Base-by-base conservation (phyloP, 2,888 invertebrate genomes). In the Gnatocerus cornutus region DNA sequence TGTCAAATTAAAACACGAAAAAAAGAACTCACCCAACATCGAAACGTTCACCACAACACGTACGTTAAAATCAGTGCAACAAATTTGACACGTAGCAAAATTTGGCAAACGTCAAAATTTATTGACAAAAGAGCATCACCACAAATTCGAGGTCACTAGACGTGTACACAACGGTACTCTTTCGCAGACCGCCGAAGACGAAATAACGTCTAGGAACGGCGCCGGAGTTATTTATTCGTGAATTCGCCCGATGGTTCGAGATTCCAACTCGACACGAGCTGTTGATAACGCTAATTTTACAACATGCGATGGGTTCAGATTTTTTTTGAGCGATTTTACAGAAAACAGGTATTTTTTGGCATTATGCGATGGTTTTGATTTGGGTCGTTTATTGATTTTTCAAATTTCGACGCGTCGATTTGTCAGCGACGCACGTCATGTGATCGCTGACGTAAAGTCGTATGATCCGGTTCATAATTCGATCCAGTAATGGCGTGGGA, bases 401-500 rank as follows among this genome's bases (percentile, higher is more conserved):
- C 69, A 62, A 67, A 68, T 66, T 71, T 62, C 43, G 59, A 52
- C 48, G 67, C 65, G 55, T 27, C 56, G 64, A 33, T 12, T 29
- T 43, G 63, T 50, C 48, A 68, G 21, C 12, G 53, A 56, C 67
- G 68, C 72, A 41, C 39, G 66, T 69, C 76, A 75, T 72, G 74
- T 76, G 74, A 46, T 39, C 30, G 30, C n/a, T 74, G 73, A 76
- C 75, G 76, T 71, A 58, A 59, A 52, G 75, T 76, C 76, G 76
- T 74, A 76, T 76, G 76, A 76, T 75, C 63, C 43, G 55, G 69
- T 63, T 59, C 59, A 50, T 1, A 21, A 50, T 56, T 55, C 67
- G 41, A 50, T 50, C 43, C 52, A 12, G 30, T n/a, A 39, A 37
- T 50, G 10, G 12, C 43, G 43, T 21, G 21, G 21, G 21, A 21